A percentile compares a stretch with the other conserved stretches of the same genome.
phyloP scores from a whole-genome alignment of 2,113 vertebrate species.

The Bubo scandiacus region DNA sequence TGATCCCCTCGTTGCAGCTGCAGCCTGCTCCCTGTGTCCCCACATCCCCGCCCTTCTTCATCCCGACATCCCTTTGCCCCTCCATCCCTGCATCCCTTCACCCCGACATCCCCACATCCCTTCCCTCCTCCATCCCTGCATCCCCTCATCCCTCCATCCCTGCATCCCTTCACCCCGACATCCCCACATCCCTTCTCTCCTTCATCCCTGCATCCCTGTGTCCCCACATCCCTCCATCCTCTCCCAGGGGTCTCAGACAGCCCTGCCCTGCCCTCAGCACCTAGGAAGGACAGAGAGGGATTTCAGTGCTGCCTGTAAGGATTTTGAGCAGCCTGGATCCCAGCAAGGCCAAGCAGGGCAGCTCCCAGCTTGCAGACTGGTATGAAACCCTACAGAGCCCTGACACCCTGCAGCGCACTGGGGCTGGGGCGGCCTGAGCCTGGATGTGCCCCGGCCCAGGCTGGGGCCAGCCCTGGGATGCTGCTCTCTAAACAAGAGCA shows the following conservation, averaged over 20 bases:
- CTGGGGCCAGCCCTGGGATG: not conserved
- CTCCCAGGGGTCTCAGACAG: not conserved
- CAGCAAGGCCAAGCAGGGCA: not conserved
- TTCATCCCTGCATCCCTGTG: no score
- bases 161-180: no score
- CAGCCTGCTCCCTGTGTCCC: no score
- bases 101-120: no score
- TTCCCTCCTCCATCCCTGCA: no score
- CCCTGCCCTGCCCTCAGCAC: not conserved
- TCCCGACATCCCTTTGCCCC: no score
- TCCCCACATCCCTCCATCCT: not conserved
- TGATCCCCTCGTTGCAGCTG: no score
- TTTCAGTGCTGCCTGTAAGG: not conserved
- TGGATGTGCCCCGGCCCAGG: not conserved
- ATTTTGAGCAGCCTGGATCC: not conserved
- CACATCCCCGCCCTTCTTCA: not conserved
- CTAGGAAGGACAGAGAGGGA: not conserved
- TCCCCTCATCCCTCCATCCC: not conserved
- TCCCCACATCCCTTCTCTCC: no score
- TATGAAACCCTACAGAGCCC: not conserved
- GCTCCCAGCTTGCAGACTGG: not conserved
- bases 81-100: not conserved
- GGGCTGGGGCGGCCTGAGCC: no score
- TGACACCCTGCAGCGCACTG: rapidly evolving
- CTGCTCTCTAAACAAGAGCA: not conserved